These are phyloP conservation scores for Ethmia dodecea DNA, from an alignment of 2,888 invertebrate genomes.

Conservation along the genomic window DNA sequence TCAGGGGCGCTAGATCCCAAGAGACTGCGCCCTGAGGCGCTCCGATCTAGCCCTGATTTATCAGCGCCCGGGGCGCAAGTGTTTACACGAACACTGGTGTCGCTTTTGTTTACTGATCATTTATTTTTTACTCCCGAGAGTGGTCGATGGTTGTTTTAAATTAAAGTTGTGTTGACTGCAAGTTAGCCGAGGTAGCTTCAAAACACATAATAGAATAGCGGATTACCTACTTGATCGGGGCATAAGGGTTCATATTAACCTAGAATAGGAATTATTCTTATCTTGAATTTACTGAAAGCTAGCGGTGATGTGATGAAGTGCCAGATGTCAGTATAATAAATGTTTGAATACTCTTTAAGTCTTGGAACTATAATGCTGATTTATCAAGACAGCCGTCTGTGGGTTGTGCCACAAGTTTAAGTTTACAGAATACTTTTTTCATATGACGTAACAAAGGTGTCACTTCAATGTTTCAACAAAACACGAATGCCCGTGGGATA, in stretches of 20 bases:
- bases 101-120: conserved; percentile 44
- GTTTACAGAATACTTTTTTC: background rate
- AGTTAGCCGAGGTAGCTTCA: no score
- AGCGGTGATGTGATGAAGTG: no score
- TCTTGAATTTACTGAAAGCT: no score
- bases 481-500: conserved; percentile 55
- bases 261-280: no score
- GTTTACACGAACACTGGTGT: conserved; percentile 40
- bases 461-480: conserved; percentile 5
- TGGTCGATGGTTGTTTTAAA: no score
- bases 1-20: conserved; percentile 28
- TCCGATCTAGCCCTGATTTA: conserved; percentile 53
- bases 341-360: background rate
- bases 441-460: conserved; percentile 6
- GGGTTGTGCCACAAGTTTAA: background rate
- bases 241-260: no score
- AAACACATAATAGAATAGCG: no score
- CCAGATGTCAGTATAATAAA: no score
- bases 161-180: no score
- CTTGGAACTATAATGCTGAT: background rate
- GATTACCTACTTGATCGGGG: no score
- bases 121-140: conserved; percentile 29
- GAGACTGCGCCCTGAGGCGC: conserved; percentile 35
- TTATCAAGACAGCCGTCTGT: background rate
- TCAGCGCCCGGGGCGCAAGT: conserved; percentile 36